A percentile compares a stretch with the other conserved stretches of the same genome.
These are phyloP conservation scores for Cololabis saira DNA, from an alignment of 2,113 vertebrate genomes.

Conservation along the genomic window DNA sequence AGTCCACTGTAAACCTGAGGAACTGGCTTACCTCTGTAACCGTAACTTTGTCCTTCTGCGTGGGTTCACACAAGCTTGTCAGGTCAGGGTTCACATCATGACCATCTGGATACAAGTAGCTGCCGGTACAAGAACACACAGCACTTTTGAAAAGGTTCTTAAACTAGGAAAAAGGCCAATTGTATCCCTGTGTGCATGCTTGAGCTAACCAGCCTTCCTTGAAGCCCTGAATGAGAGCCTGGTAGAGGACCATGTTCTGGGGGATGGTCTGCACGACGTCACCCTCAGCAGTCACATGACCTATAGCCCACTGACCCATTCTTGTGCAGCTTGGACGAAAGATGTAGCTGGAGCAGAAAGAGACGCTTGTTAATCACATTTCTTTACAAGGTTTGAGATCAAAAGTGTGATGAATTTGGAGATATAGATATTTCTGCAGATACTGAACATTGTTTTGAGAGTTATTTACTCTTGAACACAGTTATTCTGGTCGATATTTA, in stretches of 20 bases:
- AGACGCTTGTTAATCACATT: not conserved
- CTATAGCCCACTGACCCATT: constrained; percentile 90
- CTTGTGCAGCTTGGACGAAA: constrained; percentile 89
- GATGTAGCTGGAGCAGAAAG: constrained; percentile 81
- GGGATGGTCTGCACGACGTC: constrained; percentile 87
- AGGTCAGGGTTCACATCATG: constrained; percentile 85
- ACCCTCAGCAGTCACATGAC: constrained; percentile 82
- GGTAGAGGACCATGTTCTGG: constrained; percentile 81
- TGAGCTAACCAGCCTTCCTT: constrained; percentile 84
- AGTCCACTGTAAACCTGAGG: constrained; percentile 1
- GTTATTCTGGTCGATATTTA: too few relatives aligned
- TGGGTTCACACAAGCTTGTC: constrained; percentile 63
- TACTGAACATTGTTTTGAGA: too few relatives aligned
- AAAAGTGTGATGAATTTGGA: not conserved
- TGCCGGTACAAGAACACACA: constrained; percentile 58
- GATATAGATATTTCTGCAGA: too few relatives aligned
- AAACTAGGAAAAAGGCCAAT: not conserved
- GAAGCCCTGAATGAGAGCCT: constrained; percentile 84
- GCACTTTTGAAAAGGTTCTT: constrained; percentile 7
- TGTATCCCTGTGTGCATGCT: not conserved
- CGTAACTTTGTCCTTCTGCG: constrained; percentile 67
- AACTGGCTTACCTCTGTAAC: constrained; percentile 82
- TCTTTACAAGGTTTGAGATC: not conserved
- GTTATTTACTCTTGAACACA: too few relatives aligned
- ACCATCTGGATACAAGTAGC: constrained; percentile 88